phyloP scores from a whole-genome alignment of 1,140 invertebrate species.

The Aporrectodea caliginosa region DNA sequence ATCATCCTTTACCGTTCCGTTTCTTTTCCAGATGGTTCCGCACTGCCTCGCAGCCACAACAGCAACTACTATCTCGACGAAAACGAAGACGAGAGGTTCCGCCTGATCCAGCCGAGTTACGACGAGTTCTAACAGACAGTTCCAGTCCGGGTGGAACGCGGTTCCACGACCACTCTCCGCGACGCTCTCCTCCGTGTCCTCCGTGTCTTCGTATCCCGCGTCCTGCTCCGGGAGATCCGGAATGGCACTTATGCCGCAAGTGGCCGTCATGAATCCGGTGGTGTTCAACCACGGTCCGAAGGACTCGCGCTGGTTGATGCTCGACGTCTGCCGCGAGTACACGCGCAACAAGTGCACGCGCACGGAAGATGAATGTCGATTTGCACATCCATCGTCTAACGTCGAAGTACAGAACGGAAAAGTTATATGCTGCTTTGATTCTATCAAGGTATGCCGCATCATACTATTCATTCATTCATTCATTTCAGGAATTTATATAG shows the following conservation, averaged over 20 bases:
- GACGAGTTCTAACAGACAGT: background rate
- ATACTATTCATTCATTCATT: too few relatives aligned
- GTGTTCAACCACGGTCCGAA: constrained; percentile 70
- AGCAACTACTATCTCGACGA: background rate
- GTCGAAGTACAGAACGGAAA: constrained; percentile 99
- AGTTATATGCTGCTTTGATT: constrained; percentile 99
- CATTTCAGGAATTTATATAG: too few relatives aligned
- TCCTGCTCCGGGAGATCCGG: too few relatives aligned
- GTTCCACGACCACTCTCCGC: background rate
- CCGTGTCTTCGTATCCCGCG: background rate
- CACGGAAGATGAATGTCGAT: constrained; percentile 98
- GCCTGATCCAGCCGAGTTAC: background rate
- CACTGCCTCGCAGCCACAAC: background rate
- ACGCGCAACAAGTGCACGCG: constrained; percentile 99
- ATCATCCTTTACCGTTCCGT: background rate
- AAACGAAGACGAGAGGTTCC: background rate
- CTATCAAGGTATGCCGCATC: constrained; percentile 90
- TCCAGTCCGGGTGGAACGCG: background rate
- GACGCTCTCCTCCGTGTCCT: background rate
- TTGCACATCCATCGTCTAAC: constrained; percentile 97
- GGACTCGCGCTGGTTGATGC: constrained; percentile 98
- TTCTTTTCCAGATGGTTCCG: background rate
- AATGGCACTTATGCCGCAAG: background rate
- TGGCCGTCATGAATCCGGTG: background rate
- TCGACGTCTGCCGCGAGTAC: constrained; percentile 99